Base-by-base conservation (phyloP, 2,797 vertebrate genomes). In the Propithecus perrieri region DNA sequence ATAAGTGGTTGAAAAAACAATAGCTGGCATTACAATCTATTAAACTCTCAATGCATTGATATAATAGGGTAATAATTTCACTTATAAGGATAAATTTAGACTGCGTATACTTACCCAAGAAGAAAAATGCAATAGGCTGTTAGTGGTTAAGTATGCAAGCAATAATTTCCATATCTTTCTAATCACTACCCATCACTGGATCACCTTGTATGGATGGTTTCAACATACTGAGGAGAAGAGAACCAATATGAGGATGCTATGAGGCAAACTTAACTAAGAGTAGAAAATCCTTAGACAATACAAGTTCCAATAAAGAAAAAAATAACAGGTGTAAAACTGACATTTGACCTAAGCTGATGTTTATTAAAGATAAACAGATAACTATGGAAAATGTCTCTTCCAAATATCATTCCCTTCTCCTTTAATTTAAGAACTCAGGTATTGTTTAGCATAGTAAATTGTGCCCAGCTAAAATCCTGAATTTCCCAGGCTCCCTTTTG, bases 1-100 rank as follows among this genome's bases (percentile, higher is more conserved):
- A 80, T 59, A 95, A 93, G 84, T 81, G 81, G 24, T 41, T 92
- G 75, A 92, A 89, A 57, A 92, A 96, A 83, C 43, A 92, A 41
- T 35, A 59, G 50, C 61, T 35, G 95, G 38, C 38, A 63, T 55
- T 81, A 41, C 55, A 90, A 84, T 84, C 71, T 94, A 78, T 84
- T 94, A 72, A 95, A 76, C 17, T 91, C 61, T 48, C 35, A 95
- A 22, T 50, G 69, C 57, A 63, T 79, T 85, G 79, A 83, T 83
- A n/a, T 28, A 33, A 28, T 69, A 59, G 53, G 9, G 4, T 85
- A 75, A 78, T 43, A 78, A 75, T 72, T 55, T 43, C 81, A 93
- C 33, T 53, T 53, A 67, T 79, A 38, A 75, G 35, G 61, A 46
- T 91, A 78, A 63, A 79, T 90, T 71, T 94, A 87, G 50, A 35